phyloP scores from a whole-genome alignment of 2,797 vertebrate genomes.

The Notamacropus eugenii region DNA sequence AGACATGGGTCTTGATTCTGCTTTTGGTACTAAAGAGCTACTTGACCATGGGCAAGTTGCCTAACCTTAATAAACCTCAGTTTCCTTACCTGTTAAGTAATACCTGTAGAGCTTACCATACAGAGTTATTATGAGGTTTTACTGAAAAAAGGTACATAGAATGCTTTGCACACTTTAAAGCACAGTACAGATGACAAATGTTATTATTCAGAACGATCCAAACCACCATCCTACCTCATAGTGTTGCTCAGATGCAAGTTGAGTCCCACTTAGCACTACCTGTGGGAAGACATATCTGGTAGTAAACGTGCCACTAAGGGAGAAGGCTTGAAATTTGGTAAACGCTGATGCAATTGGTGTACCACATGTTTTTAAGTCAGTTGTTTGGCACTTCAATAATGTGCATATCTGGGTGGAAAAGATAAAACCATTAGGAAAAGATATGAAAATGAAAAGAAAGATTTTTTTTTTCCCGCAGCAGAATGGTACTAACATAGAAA shows the following conservation, averaged over 20 bases:
- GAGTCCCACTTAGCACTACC: conserved; percentile 66
- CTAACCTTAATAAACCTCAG: neutral
- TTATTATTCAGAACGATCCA: neutral
- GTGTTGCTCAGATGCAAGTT: conserved; percentile 65
- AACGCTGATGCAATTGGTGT: conserved; percentile 61
- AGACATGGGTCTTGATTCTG: neutral
- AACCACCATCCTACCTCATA: conserved; percentile 66
- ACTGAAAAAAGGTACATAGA: neutral
- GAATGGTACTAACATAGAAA: conserved; percentile 2
- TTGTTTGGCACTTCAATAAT: conserved; percentile 69
- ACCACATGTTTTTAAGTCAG: conserved; percentile 47
- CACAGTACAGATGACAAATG: neutral
- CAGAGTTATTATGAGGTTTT: neutral
- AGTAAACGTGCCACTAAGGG: conserved; percentile 73
- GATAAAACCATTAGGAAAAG: neutral
- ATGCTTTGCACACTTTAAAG: neutral
- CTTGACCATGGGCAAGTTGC: neutral
- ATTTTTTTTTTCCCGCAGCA: neutral
- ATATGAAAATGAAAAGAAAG: neutral
- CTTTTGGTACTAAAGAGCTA: neutral
- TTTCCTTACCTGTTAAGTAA: neutral
- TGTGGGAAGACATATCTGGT: conserved; percentile 71
- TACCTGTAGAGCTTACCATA: neutral
- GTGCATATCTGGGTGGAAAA: conserved; percentile 58
- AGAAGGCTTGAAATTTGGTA: conserved; percentile 74